A percentile compares a stretch with the other conserved stretches of the same genome.
Evolutionary conservation across 2,888 invertebrate species (phyloP).

Genomic region (Octodonta nipae): DNA sequence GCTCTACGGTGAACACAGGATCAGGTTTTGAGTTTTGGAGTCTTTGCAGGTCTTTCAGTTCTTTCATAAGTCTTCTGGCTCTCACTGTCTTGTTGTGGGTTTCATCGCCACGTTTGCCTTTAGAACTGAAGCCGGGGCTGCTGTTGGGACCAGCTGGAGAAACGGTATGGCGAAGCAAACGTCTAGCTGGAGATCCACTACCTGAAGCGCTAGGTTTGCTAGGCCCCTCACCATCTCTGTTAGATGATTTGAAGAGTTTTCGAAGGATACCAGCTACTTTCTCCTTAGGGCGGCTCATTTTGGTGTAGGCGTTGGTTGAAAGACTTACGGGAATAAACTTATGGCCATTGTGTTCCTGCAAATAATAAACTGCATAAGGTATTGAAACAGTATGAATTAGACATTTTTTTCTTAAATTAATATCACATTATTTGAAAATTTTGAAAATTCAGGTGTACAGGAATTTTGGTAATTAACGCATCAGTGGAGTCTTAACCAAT

Average conservation of each 20-base stretch:
- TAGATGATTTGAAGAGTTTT: constrained; percentile 61
- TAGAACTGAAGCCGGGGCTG: constrained; percentile 29
- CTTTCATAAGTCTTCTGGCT: constrained; percentile 72
- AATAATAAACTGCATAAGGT: too few species aligned
- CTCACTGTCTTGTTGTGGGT: constrained; percentile 51
- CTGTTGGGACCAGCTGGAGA: constrained; percentile 30
- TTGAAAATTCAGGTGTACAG: too few species aligned
- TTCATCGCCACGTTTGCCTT: constrained; percentile 19
- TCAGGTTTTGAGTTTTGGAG: constrained; percentile 55
- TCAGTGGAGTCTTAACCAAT: too few species aligned
- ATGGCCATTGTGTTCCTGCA: too few species aligned
- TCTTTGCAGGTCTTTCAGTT: constrained; percentile 66
- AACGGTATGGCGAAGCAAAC: constrained; percentile 23
- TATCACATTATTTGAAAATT: too few species aligned
- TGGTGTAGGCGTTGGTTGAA: too few species aligned
- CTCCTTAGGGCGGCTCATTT: constrained; percentile 68
- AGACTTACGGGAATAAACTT: too few species aligned
- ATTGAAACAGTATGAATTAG: too few species aligned
- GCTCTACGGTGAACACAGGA: constrained; percentile 67
- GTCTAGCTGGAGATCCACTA: constrained; percentile 32
- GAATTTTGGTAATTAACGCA: too few species aligned
- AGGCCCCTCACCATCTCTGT: constrained; percentile 50
- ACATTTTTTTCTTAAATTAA: too few species aligned
- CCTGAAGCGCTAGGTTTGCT: constrained; percentile 34
- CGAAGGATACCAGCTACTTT: constrained; percentile 69